Base-by-base conservation (phyloP, 1,140 invertebrate species). In the Trypoxylus dichotomus region DNA sequence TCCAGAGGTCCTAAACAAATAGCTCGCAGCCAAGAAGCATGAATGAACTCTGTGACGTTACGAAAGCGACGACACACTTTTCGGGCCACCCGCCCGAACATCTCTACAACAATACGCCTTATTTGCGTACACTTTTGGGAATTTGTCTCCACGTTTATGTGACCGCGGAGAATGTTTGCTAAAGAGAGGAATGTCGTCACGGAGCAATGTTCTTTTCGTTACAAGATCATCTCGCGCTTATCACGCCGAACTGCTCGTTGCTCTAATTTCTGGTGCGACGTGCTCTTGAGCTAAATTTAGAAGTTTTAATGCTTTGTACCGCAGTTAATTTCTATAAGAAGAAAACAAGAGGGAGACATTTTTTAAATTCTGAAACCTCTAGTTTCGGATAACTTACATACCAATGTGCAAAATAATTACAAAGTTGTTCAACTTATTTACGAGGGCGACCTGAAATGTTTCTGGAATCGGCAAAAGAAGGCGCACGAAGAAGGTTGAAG, bases 51-150 rank as follows among this genome's bases (percentile, higher is more conserved):
- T 54, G 13, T 19, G 47, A 19, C 15, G 47, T 54, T 54, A 54
- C 47, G 47, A 54, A 54, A 54, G 47, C 47, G 47, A 54, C 47
- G 47, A 54, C 47, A 54, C 47, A 54, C 47, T 54, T 54, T 54
- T 54, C 47, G 47, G 15, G 47, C 15, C 10, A 43, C 10, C 42
- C 19, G 47, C 47, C 19, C 19, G n/a, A 54, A 54, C 47, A 19
- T 54, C 32, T 37, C 32, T 7, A 37, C 47, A 54, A 54, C 15
- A 54, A 54, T 54, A 54, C 15, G 15, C 47, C 19, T 54, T 54
- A 54, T 54, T 54, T 54, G 47, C 47, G 47, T 54, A 54, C 19
- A 54, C 47, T 54, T 54, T 54, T 54, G 11, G 47, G 19, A 54
- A 54, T 54, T 54, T 54, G 47, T 54, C 47, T n/a, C 47, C 19